phyloP scores from a whole-genome alignment of 2,888 invertebrate species.

The Heliconius hortense region DNA sequence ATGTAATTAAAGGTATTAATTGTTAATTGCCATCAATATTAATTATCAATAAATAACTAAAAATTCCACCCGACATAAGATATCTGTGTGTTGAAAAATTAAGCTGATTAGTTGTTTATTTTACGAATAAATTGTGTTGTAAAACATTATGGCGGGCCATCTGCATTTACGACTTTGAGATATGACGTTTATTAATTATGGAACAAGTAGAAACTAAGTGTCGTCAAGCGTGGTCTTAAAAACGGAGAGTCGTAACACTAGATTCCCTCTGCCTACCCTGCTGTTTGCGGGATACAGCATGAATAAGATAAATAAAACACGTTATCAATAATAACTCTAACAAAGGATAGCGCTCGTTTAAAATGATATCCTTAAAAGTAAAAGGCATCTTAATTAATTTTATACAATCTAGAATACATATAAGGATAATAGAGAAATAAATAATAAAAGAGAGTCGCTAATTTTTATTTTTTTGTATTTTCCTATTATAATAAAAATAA shows the following conservation, averaged over 20 bases:
- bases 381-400: slow-evolving; percentile 55
- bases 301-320: too few species aligned
- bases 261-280: too few species aligned
- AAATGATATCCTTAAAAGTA: slow-evolving; percentile 66
- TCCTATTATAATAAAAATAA: slow-evolving; percentile 30
- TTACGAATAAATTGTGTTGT: slow-evolving; percentile 42
- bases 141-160: slow-evolving; percentile 43
- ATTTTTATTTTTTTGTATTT: slow-evolving; percentile 26
- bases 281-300: too few species aligned
- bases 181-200: slow-evolving; percentile 43
- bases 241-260: neutral
- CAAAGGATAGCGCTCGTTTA: slow-evolving; percentile 25
- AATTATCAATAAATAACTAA: slow-evolving; percentile 70
- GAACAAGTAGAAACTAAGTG: slow-evolving; percentile 35
- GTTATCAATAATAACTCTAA: too few species aligned
- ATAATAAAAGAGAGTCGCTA: slow-evolving; percentile 33
- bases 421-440: slow-evolving; percentile 35
- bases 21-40: slow-evolving; percentile 75
- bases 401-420: neutral
- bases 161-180: slow-evolving; percentile 33
- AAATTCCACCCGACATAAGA: slow-evolving; percentile 58
- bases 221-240: slow-evolving; percentile 44
- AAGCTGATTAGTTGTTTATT: slow-evolving; percentile 46
- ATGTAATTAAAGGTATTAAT: slow-evolving; percentile 68
- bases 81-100: slow-evolving; percentile 39